These are phyloP conservation scores for Trichacis sp. DNA, from an alignment of 2,888 invertebrate species.

Conservation along the genomic window DNA sequence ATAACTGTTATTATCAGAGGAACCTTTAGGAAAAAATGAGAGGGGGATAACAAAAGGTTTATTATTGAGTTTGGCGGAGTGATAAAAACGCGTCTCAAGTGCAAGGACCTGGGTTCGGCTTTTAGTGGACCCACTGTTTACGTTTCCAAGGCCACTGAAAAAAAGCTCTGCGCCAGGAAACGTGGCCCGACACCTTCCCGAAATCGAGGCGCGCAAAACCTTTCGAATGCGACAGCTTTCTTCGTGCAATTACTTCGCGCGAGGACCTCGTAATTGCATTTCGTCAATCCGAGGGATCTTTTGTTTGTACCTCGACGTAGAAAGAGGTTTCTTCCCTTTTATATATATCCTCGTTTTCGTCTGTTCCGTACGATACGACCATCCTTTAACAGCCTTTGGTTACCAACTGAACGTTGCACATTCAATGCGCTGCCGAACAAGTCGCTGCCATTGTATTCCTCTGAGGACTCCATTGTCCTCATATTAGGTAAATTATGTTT, in stretches of 20 bases:
- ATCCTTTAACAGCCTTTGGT: slow-evolving; percentile 9
- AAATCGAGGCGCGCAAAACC: too few species aligned
- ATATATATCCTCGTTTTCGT: slow-evolving; percentile 2
- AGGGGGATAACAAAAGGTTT: neutral
- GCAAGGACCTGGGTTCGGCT: slow-evolving; percentile 16
- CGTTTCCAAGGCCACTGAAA: slow-evolving; percentile 47
- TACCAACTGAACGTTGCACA: slow-evolving; percentile 6
- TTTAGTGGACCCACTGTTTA: slow-evolving; percentile 57
- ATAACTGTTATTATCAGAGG: too few species aligned
- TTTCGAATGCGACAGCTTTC: neutral
- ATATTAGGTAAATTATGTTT: neutral
- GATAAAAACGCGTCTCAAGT: neutral
- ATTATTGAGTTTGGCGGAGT: neutral
- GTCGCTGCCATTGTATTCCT: slow-evolving; percentile 4
- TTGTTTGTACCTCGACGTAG: slow-evolving; percentile 32
- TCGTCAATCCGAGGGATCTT: slow-evolving; percentile 39
- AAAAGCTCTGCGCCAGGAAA: slow-evolving; percentile 24
- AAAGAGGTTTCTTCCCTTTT: slow-evolving; percentile 23
- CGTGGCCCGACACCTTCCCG: slow-evolving; percentile 1
- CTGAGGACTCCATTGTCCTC: neutral
- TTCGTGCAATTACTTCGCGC: slow-evolving; percentile 28
- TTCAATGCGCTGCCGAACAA: slow-evolving; percentile 10
- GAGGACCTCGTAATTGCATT: slow-evolving; percentile 36
- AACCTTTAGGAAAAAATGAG: neutral
- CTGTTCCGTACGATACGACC: neutral